These are phyloP conservation scores for Diarsia brunnea DNA, from an alignment of 2,888 invertebrate genomes.

Conservation along the genomic window DNA sequence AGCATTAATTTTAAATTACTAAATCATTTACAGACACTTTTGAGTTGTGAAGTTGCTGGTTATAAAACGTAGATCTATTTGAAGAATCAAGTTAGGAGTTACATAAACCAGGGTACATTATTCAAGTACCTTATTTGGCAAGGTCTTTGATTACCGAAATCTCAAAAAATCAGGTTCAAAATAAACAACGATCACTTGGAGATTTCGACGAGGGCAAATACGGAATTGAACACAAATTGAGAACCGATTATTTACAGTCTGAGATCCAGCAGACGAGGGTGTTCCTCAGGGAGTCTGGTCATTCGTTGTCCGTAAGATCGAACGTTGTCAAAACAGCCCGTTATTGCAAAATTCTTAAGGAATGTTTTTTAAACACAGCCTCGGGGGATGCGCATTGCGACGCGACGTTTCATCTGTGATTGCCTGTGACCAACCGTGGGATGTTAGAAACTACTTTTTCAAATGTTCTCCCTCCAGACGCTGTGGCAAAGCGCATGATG, in stretches of 20 bases:
- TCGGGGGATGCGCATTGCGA: background rate
- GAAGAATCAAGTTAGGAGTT: background rate
- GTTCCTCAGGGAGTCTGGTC: background rate
- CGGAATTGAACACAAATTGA: conserved; percentile 5
- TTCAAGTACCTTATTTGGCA: background rate
- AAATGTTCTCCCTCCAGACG: background rate
- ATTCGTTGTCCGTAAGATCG: background rate
- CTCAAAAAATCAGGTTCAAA: conserved; percentile 2
- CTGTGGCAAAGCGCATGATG: background rate
- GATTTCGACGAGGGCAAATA: background rate
- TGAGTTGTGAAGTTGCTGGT: background rate
- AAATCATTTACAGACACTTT: background rate
- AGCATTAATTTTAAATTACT: background rate
- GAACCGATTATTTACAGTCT: background rate
- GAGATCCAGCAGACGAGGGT: background rate
- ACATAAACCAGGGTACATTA: background rate
- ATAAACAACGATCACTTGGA: background rate
- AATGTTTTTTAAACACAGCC: background rate
- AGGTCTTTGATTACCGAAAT: background rate
- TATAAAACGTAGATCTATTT: background rate
- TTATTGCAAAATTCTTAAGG: background rate
- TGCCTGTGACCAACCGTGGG: background rate
- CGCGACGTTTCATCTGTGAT: background rate
- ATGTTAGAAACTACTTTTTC: background rate
- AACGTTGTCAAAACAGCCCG: background rate